These are phyloP conservation scores for Carposina sasakii DNA, from an alignment of 1,140 invertebrate genomes.

Conservation along the genomic window DNA sequence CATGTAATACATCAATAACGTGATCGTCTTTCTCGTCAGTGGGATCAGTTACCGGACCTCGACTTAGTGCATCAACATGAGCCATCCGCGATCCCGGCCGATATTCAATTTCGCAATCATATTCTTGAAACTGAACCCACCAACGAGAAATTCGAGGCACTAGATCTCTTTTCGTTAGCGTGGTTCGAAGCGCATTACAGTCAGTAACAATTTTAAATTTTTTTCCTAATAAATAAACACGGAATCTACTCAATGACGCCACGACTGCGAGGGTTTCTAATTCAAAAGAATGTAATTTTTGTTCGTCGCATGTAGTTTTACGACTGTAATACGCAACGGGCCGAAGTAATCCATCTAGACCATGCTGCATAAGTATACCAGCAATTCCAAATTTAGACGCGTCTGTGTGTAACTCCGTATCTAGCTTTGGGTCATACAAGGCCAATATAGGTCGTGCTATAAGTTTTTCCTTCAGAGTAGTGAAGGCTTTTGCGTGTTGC, in stretches of 20 bases:
- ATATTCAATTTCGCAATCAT: constrained; percentile 29
- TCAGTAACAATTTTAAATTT: constrained; percentile 41
- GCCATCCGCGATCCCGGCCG: constrained; percentile 29
- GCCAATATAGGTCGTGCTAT: constrained; percentile 5
- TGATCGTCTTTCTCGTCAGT: background rate
- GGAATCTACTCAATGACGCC: constrained; percentile 29
- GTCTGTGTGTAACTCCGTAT: constrained; percentile 17
- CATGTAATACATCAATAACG: constrained; percentile 3
- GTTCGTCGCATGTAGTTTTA: constrained; percentile 26
- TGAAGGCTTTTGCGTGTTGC: constrained; percentile 4
- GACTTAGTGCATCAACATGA: constrained; percentile 43
- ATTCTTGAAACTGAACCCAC: constrained; percentile 32
- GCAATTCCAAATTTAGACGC: constrained; percentile 19
- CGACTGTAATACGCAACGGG: constrained; percentile 41
- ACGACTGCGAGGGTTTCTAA: constrained; percentile 43
- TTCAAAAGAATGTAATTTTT: constrained; percentile 48
- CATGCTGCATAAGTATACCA: constrained; percentile 15
- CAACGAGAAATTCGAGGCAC: constrained; percentile 31
- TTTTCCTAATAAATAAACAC: constrained; percentile 36
- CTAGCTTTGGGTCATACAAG: constrained; percentile 10
- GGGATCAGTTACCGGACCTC: constrained; percentile 18
- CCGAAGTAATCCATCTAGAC: constrained; percentile 10
- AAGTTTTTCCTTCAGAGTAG: background rate
- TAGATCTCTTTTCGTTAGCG: constrained; percentile 28
- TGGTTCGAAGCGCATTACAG: constrained; percentile 28